Evolutionary conservation across 2,797 vertebrate species (phyloP).

Genomic region (Chelidonichthys spinosus): DNA sequence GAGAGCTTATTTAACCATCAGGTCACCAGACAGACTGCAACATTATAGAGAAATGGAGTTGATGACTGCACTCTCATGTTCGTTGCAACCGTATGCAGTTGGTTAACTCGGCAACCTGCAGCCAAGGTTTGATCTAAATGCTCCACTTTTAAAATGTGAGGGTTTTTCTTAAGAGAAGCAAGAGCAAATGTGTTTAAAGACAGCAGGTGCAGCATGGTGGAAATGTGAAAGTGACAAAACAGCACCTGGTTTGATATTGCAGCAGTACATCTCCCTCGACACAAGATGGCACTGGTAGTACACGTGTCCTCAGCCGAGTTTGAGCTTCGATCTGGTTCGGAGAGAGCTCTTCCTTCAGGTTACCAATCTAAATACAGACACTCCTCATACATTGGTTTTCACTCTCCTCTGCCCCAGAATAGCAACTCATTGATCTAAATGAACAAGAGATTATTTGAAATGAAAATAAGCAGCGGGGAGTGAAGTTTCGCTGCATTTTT

Average conservation of each 20-base stretch:
- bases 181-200: constrained; percentile 28
- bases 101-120: constrained; percentile 33
- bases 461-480: constrained; percentile 78
- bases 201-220: not conserved
- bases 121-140: constrained; percentile 33
- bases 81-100: constrained; percentile 12
- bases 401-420: constrained; percentile 60
- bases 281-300: constrained; percentile 83
- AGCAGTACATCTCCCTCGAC: constrained; percentile 45
- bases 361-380: constrained; percentile 77
- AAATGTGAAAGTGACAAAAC: not conserved
- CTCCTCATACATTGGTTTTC: constrained; percentile 70
- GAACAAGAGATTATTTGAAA: constrained; percentile 71
- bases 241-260: constrained; percentile 27
- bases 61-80: constrained; percentile 47
- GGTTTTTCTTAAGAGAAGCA: not conserved
- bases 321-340: constrained; percentile 20
- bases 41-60: constrained; percentile 50
- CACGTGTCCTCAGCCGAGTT: constrained; percentile 47
- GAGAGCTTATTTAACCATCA: constrained; percentile 80
- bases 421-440: constrained; percentile 69
- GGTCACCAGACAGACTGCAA: constrained; percentile 68
- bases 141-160: not conserved
- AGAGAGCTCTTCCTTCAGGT: constrained; percentile 66
- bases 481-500: constrained; percentile 72